These are phyloP conservation scores for Phylloscopus trochilus DNA, from an alignment of 2,113 vertebrate genomes.

Conservation along the genomic window DNA sequence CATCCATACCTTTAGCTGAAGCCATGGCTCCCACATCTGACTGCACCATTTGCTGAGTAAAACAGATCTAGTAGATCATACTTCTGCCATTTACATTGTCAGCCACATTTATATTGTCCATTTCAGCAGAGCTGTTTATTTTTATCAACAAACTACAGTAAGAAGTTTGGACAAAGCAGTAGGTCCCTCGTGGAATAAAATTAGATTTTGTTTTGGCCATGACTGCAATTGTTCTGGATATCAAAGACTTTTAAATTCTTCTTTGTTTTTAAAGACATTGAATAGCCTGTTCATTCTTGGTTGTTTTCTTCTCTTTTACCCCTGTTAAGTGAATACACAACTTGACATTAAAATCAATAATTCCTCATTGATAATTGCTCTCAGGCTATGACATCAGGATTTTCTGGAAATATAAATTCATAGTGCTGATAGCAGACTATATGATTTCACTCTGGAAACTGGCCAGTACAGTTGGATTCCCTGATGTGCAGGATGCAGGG, in stretches of 20 bases:
- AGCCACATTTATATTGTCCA: background rate
- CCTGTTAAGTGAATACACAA: background rate
- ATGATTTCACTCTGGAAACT: constrained; percentile 44
- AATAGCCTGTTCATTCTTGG: background rate
- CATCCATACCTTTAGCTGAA: background rate
- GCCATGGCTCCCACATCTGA: background rate
- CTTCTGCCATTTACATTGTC: background rate
- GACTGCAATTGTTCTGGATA: background rate
- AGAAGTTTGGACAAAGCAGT: background rate
- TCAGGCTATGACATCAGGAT: constrained; percentile 19
- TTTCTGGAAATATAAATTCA: constrained; percentile 31
- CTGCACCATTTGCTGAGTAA: background rate
- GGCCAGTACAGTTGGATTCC: constrained; percentile 6
- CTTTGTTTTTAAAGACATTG: background rate
- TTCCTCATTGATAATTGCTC: constrained; percentile 44
- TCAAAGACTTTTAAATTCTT: background rate
- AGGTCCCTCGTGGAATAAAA: background rate
- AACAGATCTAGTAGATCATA: background rate
- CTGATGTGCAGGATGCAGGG: background rate
- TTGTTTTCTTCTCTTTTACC: background rate
- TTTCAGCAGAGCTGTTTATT: background rate
- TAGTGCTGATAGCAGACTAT: constrained; percentile 16
- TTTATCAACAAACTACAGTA: background rate
- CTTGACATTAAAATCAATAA: constrained; percentile 21
- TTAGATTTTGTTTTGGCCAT: background rate